phyloP scores from a whole-genome alignment of 2,113 vertebrate species.

The Eublepharis macularius region DNA sequence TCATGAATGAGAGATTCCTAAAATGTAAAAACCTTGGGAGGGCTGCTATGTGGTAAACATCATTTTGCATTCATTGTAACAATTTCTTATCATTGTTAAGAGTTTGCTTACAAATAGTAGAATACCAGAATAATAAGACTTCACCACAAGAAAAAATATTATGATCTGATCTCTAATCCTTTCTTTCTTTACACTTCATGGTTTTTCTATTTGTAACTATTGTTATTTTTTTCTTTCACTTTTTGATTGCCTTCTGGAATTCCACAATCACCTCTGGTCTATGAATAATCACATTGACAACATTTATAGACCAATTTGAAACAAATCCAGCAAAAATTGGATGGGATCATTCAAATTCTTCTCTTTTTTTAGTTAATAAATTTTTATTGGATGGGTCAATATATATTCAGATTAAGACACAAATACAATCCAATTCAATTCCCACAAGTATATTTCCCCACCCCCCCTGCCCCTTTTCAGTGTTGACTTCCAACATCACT shows the following conservation, averaged over 20 bases:
- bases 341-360: not conserved
- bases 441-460: no score
- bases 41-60: slow-evolving; percentile 11
- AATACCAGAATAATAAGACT: slow-evolving; percentile 60
- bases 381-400: no score
- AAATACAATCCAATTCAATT: no score
- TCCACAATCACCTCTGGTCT: not conserved
- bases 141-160: not conserved
- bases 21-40: not conserved
- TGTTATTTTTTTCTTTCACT: not conserved
- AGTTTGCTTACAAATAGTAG: slow-evolving; percentile 20
- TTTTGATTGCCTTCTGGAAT: slow-evolving; percentile 12
- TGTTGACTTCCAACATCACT: no score
- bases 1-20: slow-evolving; percentile 34
- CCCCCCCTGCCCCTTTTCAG: no score
- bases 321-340: not conserved
- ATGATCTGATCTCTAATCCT: not conserved
- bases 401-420: no score
- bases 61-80: slow-evolving; percentile 19
- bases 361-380: no score
- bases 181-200: not conserved
- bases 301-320: not conserved
- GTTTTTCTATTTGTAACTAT: slow-evolving; percentile 4
- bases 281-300: not conserved
- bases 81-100: slow-evolving; percentile 18